phyloP scores from a whole-genome alignment of 2,888 invertebrate genomes.

The Drosophila paracracens region DNA sequence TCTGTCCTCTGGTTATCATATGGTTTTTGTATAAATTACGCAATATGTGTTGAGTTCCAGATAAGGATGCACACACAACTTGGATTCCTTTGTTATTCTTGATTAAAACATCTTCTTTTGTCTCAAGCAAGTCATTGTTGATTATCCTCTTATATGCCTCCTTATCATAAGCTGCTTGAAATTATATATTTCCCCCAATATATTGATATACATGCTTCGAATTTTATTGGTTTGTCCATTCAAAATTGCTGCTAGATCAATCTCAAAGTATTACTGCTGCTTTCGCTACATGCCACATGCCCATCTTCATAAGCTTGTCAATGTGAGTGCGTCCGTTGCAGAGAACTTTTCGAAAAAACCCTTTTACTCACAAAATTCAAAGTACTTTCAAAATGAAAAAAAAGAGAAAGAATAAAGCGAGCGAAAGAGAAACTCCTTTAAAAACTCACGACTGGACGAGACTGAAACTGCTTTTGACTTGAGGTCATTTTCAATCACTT shows the following conservation, averaged over 20 bases:
- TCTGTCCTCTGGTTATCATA: background rate
- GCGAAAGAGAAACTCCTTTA: conserved; percentile 56
- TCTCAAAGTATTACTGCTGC: background rate
- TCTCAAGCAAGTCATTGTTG: background rate
- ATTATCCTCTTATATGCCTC: background rate
- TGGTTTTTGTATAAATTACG: background rate
- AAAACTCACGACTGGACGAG: conserved; percentile 55
- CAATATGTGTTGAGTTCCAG: background rate
- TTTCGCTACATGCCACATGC: background rate
- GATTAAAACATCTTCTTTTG: background rate
- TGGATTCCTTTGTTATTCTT: background rate
- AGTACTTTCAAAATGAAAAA: conserved; percentile 37
- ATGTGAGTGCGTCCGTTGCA: conserved; percentile 12
- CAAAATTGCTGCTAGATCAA: background rate
- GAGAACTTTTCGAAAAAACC: conserved; percentile 14
- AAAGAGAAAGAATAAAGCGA: conserved; percentile 20
- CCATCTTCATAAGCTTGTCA: conserved; percentile 31
- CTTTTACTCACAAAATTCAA: conserved; percentile 55
- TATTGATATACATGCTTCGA: background rate
- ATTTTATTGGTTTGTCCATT: background rate
- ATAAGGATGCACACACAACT: background rate
- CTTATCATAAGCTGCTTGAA: background rate
- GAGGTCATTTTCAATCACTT: conserved; percentile 79
- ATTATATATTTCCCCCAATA: background rate
- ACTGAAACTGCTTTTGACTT: conserved; percentile 73